These are phyloP conservation scores for Casuarius casuarius DNA, from an alignment of 2,113 vertebrate genomes.

Conservation along the genomic window DNA sequence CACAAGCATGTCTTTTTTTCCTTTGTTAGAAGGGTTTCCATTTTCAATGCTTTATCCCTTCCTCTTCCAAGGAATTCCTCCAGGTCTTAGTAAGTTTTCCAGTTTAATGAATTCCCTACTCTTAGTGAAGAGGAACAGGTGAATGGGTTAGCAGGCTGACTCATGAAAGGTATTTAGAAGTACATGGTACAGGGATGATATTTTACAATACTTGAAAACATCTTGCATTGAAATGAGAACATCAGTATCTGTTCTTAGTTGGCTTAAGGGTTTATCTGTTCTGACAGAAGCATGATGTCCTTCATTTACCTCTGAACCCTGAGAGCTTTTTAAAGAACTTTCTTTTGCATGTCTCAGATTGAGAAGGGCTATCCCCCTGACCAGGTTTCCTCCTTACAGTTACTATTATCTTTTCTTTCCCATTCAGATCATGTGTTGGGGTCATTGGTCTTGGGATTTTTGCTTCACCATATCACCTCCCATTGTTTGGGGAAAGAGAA, in stretches of 20 bases:
- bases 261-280: not conserved
- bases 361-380: not conserved
- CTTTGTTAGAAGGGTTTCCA: not conserved
- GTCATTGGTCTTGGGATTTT: not conserved
- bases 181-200: not conserved
- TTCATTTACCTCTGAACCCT: not conserved
- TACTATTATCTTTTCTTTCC: not conserved
- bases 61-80: not conserved
- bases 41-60: not conserved
- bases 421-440: not conserved
- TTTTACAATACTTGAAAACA: not conserved
- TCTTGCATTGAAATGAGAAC: not conserved
- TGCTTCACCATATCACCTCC: not conserved
- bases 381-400: not conserved
- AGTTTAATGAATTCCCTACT: not conserved
- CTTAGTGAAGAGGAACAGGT: not conserved
- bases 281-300: not conserved
- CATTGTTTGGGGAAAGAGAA: not conserved
- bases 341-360: not conserved
- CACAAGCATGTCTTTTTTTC: not conserved
- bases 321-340: not conserved
- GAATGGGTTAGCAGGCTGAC: not conserved
- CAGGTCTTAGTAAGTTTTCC: not conserved
- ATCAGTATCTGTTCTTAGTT: not conserved
- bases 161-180: not conserved